Evolutionary conservation across 2,888 invertebrate species (phyloP).

Genomic region (Aphodius granarius): DNA sequence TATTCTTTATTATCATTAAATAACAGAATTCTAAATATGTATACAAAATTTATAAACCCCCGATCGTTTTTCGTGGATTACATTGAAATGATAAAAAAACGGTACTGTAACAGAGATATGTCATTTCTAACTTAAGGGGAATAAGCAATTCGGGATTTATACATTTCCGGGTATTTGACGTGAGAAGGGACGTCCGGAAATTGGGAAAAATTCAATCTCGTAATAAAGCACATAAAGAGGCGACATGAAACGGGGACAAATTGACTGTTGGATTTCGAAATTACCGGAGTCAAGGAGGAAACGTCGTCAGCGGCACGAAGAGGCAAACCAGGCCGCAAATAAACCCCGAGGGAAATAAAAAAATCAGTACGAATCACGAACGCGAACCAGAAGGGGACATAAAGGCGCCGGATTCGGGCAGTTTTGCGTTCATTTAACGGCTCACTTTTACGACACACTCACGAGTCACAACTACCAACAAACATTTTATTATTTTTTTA

Average conservation of each 20-base stretch:
- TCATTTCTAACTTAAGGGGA: neutral
- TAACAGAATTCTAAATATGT: too few relatives aligned
- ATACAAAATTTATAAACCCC: too few relatives aligned
- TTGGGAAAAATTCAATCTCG: constrained; percentile 26
- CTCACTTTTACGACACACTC: neutral
- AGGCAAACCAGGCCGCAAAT: neutral
- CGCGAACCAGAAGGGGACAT: neutral
- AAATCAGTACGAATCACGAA: neutral
- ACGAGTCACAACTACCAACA: neutral
- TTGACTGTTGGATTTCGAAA: constrained; percentile 36
- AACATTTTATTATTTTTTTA: neutral
- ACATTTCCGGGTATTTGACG: neutral
- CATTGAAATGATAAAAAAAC: too few relatives aligned
- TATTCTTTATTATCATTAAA: too few relatives aligned
- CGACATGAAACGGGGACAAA: constrained; percentile 28
- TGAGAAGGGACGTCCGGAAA: constrained; percentile 14
- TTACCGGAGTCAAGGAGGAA: constrained; percentile 22
- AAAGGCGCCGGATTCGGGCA: neutral
- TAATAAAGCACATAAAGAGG: constrained; percentile 15
- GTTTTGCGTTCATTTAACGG: neutral
- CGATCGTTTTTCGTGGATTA: too few relatives aligned
- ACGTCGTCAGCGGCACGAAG: neutral
- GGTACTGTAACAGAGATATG: too few relatives aligned
- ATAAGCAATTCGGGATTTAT: neutral
- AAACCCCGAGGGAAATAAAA: neutral